Evolutionary conservation across 2,797 vertebrate species (phyloP).

Genomic region (Rhabdomys pumilio): DNA sequence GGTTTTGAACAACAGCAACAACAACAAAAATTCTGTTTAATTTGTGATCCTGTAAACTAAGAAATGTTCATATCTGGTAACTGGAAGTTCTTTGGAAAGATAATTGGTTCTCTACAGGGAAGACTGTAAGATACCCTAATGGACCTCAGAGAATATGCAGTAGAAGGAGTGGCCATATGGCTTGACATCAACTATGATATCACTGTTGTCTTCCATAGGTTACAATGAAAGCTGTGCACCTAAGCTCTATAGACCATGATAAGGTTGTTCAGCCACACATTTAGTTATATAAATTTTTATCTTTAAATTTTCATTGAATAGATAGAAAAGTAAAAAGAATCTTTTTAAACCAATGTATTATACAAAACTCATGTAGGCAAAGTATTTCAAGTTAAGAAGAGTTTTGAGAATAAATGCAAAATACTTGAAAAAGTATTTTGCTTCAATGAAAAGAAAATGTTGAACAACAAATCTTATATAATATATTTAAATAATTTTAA

Average conservation of each 20-base stretch:
- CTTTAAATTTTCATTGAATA: conserved; percentile 23
- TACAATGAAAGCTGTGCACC: conserved; percentile 61
- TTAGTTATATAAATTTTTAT: not conserved
- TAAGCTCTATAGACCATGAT: conserved; percentile 15
- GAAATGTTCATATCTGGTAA: not conserved
- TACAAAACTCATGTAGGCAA: not conserved
- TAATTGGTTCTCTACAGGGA: not conserved
- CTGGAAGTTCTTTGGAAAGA: not conserved
- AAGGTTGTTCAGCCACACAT: conserved; percentile 27
- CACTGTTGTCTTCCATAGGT: conserved; percentile 60
- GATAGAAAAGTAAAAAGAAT: conserved; percentile 60
- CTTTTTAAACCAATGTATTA: not conserved
- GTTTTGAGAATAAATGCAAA: not conserved
- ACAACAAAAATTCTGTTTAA: not conserved
- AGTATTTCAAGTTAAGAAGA: not conserved
- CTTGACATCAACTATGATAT: conserved; percentile 42
- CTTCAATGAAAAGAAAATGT: conserved; percentile 10
- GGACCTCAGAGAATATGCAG: not conserved
- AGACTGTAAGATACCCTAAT: not conserved
- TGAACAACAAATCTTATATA: not conserved
- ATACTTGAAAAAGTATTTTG: not conserved
- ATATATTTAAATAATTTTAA: conserved; percentile 25
- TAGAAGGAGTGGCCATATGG: not conserved
- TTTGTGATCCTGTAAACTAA: not conserved
- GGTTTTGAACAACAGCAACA: not conserved